A percentile compares a stretch with the other conserved stretches of the same genome.
phyloP scores from a whole-genome alignment of 2,113 vertebrate species.

The Coptodon bakossiorum region DNA sequence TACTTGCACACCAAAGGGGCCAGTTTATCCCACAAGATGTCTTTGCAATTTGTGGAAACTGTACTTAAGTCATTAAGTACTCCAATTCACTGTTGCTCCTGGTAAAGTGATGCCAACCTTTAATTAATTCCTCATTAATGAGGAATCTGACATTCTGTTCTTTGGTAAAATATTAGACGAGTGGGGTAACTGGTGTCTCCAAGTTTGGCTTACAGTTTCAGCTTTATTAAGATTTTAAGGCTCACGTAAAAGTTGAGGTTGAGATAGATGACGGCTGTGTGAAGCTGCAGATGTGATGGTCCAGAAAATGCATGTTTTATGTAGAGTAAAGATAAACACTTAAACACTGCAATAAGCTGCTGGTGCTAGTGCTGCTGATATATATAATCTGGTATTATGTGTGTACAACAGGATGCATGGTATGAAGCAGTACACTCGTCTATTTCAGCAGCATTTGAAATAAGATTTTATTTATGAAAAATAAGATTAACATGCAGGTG shows the following conservation, averaged over 20 bases:
- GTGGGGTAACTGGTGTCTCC: not conserved
- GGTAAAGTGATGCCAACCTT: not conserved
- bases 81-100: not conserved
- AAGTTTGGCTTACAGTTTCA: not conserved
- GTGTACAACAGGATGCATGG: not conserved
- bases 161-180: fast-evolving
- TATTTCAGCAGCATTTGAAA: not conserved
- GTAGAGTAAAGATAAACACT: not conserved
- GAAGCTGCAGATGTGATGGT: not conserved
- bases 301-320: not conserved
- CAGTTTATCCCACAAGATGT: not conserved
- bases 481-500: not conserved
- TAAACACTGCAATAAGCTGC: not conserved
- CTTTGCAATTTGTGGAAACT: not conserved
- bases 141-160: not conserved
- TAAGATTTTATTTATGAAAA: not conserved
- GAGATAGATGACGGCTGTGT: not conserved
- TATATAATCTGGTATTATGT: not conserved
- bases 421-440: fast-evolving
- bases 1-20: fast-evolving
- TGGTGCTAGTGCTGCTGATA: not conserved
- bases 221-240: not conserved
- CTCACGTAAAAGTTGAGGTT: not conserved
- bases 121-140: not conserved
- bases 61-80: not conserved